These are phyloP conservation scores for Leptinotarsa undecemlineata DNA, from an alignment of 1,140 invertebrate species.

Conservation along the genomic window DNA sequence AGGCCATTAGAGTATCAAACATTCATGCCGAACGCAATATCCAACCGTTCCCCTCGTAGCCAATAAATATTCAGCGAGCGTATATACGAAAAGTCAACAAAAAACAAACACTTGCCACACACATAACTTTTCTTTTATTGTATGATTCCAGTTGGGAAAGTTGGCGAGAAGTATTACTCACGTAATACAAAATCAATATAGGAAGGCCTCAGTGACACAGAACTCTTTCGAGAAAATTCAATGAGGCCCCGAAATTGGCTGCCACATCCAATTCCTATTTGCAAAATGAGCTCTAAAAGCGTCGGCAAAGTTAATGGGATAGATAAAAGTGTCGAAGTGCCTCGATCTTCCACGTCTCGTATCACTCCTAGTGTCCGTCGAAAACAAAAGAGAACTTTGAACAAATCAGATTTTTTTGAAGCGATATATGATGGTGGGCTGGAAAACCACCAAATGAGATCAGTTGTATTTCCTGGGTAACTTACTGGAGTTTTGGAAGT, in stretches of 20 bases:
- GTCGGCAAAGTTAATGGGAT: background rate
- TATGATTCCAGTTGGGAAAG: background rate
- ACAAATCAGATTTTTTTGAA: too few species aligned
- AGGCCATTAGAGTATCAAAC: background rate
- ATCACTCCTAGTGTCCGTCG: background rate
- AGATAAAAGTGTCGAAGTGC: slow-evolving; percentile 6
- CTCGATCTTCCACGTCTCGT: background rate
- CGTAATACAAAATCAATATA: slow-evolving; percentile 17
- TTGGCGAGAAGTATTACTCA: slow-evolving; percentile 10
- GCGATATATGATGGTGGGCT: too few species aligned
- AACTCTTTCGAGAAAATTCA: slow-evolving; percentile 13
- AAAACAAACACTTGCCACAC: background rate
- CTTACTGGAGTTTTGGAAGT: too few species aligned
- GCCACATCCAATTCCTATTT: slow-evolving; percentile 10
- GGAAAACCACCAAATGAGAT: too few species aligned
- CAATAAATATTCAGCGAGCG: slow-evolving; percentile 3
- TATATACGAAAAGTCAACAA: background rate
- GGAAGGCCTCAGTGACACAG: slow-evolving; percentile 2
- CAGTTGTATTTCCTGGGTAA: too few species aligned
- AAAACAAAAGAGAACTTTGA: too few species aligned
- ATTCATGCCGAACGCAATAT: background rate
- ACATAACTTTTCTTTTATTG: slow-evolving; percentile 3
- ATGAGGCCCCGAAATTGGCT: slow-evolving; percentile 3
- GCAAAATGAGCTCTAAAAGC: background rate
- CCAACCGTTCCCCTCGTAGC: background rate